Base-by-base conservation (phyloP, 1,140 invertebrate genomes). In the Gerris buenoi region DNA sequence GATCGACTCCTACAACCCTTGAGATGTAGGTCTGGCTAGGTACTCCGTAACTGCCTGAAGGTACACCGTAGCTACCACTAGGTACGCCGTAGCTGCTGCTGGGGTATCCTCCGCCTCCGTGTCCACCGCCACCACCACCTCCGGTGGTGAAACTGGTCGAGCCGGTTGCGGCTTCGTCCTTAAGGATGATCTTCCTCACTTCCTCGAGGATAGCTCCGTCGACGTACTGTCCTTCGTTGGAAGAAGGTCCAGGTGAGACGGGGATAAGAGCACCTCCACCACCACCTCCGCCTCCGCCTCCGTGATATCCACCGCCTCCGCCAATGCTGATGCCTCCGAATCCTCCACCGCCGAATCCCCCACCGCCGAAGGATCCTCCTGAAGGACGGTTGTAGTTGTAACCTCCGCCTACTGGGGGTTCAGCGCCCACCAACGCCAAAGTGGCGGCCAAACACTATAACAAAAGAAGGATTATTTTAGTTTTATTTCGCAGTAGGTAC, bases 181-280 rank as follows among this genome's bases (percentile, higher is more conserved):
- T 88, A 68, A 90, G 79, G 63, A 91, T 81, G 74, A 91, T 89
- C 76, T 89, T 84, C 71, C 87, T 85, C 72, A 91, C 86, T 76
- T 90, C 87, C 74, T 90, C 87, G 64, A 91, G 79, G 65, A 91
- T 82, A 68, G 85, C 83, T 57, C 82, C 82, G 77, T 91, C 88
- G 61, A 91, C 87, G 76, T 85, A 83, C 71, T 86, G 85, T 62
- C 89, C 89, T 74, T 91, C 89, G 69, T 81, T 86, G 64, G 84
- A 86, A 71, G 87, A 86, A 74, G 84, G 83, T 65, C 88, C 88
- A 61, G 83, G 79, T 23, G 86, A 85, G 0, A 89, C 88, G 58
- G 84, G 81, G 68, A 81, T 81, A 79, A 88, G 90, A 64, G 86
- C 85, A 58, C 88, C 88, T 18, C 87, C 86, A 1, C 79, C 77